Conservation (phyloP, 2,113 vertebrate genomes). For the Lates calcarifer region DNA sequence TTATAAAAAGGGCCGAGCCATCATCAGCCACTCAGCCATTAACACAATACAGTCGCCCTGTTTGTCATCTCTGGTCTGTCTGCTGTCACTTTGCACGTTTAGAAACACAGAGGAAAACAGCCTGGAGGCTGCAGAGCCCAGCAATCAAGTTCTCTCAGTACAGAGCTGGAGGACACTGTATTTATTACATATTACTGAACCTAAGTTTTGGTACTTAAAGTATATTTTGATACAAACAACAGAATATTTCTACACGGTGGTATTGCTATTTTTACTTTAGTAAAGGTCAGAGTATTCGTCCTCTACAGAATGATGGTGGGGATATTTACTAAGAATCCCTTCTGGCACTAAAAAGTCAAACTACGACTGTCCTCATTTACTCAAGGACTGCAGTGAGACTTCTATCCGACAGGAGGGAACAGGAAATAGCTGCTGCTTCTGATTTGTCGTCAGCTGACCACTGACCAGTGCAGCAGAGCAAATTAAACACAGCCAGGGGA, state of each 20-base stretch:
- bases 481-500: background rate
- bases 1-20: slow-evolving; percentile 37
- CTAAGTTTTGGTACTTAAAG: too few species aligned
- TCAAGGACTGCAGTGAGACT: too few species aligned
- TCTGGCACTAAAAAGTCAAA: too few species aligned
- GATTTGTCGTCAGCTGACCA: background rate
- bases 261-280: too few species aligned
- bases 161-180: background rate
- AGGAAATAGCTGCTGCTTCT: background rate
- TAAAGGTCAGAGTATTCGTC: too few species aligned
- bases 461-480: background rate
- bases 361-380: too few species aligned
- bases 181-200: too few species aligned
- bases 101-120: slow-evolving; percentile 28
- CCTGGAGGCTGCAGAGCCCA: background rate
- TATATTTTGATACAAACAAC: too few species aligned
- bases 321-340: too few species aligned
- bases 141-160: background rate
- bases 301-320: too few species aligned
- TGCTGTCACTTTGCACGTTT: slow-evolving; percentile 38
- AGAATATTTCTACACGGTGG: too few species aligned
- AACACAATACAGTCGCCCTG: slow-evolving; percentile 21
- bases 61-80: slow-evolving; percentile 31
- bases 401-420: background rate
- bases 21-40: slow-evolving; percentile 51